phyloP scores from a whole-genome alignment of 2,888 invertebrate species.

The Sphaeridia pumilis region DNA sequence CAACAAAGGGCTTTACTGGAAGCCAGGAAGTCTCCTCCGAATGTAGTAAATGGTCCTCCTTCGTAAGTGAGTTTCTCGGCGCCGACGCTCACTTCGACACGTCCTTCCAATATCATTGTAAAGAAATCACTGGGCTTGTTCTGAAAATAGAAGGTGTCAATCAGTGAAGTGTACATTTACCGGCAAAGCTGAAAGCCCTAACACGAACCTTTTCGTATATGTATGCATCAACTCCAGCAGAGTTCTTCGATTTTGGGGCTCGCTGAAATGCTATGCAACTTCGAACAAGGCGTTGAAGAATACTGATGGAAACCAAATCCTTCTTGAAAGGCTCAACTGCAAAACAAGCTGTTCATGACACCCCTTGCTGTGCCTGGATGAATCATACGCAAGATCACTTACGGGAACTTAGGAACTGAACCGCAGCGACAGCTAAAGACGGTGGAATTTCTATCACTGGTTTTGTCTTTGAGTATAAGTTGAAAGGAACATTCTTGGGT shows the following conservation, averaged over 20 bases:
- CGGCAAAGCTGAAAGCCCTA: no score
- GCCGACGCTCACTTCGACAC: constrained; percentile 89
- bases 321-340: constrained; percentile 16
- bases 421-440: constrained; percentile 15
- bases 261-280: constrained; percentile 10
- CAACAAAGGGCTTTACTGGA: constrained; percentile 3
- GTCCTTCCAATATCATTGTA: constrained; percentile 85
- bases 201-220: constrained; percentile 17
- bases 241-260: constrained; percentile 12
- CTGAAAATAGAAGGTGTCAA: constrained; percentile 36
- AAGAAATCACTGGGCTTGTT: constrained; percentile 69
- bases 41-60: constrained; percentile 92
- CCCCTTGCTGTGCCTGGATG: not conserved
- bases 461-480: constrained; percentile 49
- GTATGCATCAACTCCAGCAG: not conserved
- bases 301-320: constrained; percentile 11
- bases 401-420: constrained; percentile 18
- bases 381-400: not conserved
- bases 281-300: constrained; percentile 14
- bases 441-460: constrained; percentile 16
- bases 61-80: constrained; percentile 85
- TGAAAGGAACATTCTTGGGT: constrained; percentile 20
- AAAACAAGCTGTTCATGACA: not conserved
- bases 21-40: constrained; percentile 57
- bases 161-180: not conserved